A percentile compares a stretch with the other conserved stretches of the same genome.
phyloP scores from a whole-genome alignment of 2,113 vertebrate species.

The Takifugu bimaculatus region DNA sequence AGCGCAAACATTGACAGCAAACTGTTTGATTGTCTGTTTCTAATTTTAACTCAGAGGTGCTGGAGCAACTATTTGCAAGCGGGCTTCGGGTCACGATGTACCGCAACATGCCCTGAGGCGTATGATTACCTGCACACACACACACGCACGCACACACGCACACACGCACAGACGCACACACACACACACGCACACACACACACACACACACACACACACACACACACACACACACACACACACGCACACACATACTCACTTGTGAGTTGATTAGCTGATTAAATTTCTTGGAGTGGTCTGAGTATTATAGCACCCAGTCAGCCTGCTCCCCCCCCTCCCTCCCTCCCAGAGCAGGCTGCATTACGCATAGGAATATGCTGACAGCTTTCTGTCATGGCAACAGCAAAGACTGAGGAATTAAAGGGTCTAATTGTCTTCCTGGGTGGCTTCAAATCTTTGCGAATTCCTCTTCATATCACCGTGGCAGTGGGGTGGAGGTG shows the following conservation, averaged over 20 bases:
- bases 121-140: not conserved
- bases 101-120: not conserved
- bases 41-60: slow-evolving; percentile 7
- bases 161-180: too few relatives aligned
- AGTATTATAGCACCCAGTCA: slow-evolving; percentile 17
- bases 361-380: too few relatives aligned
- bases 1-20: too few relatives aligned
- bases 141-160: too few relatives aligned
- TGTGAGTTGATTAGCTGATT: slow-evolving; percentile 38
- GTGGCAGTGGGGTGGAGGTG: not conserved
- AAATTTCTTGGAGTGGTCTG: slow-evolving; percentile 21
- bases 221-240: too few relatives aligned
- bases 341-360: too few relatives aligned
- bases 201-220: too few relatives aligned
- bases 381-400: slow-evolving; percentile 26
- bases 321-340: not conserved
- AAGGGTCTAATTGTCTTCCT: slow-evolving; percentile 40
- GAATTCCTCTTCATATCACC: slow-evolving; percentile 1
- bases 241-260: not conserved
- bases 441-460: slow-evolving; percentile 23
- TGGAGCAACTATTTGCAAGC: slow-evolving; percentile 15
- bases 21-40: not conserved
- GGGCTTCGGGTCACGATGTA: not conserved
- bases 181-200: too few relatives aligned
- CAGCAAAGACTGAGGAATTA: slow-evolving; percentile 18